Percentiles rank a stretch among this genome's conserved stretches.
Evolutionary conservation across 2,888 invertebrate species (phyloP).

Genomic region (Oegoconia quadripuncta): DNA sequence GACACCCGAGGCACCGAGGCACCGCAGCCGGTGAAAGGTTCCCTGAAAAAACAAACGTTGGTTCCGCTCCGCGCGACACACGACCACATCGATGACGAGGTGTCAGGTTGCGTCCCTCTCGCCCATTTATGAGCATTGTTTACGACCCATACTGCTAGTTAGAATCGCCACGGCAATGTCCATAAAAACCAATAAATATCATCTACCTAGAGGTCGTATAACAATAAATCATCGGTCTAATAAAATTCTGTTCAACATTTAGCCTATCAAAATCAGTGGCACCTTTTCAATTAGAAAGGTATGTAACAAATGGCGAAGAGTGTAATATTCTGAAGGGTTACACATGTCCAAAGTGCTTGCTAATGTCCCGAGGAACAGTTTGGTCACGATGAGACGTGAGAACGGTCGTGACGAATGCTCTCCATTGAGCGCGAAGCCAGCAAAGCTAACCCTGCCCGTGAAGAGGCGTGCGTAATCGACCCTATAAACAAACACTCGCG

Average conservation of each 20-base stretch:
- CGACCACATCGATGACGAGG: constrained; percentile 27
- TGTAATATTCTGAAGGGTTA: neutral
- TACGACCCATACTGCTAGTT: constrained; percentile 23
- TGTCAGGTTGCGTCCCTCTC: constrained; percentile 33
- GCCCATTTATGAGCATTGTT: constrained; percentile 24
- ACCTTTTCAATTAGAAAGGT: neutral
- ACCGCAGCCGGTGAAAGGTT: constrained; percentile 55
- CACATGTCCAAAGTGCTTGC: neutral
- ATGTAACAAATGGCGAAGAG: neutral
- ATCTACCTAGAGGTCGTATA: constrained; percentile 1
- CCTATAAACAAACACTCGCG: constrained; percentile 73
- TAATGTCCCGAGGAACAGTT: constrained; percentile 11
- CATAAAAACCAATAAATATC: constrained; percentile 10
- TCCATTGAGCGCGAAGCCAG: constrained; percentile 4
- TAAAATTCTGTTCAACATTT: neutral
- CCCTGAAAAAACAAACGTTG: constrained; percentile 66
- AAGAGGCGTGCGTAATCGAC: constrained; percentile 69
- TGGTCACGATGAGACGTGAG: constrained; percentile 30
- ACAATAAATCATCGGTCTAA: constrained; percentile 1
- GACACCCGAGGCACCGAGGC: constrained; percentile 50
- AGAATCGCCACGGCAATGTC: constrained; percentile 17
- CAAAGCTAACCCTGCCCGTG: constrained; percentile 24
- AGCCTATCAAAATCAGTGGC: neutral
- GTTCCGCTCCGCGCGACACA: constrained; percentile 19
- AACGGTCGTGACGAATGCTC: constrained; percentile 32